Evolutionary conservation across 2,113 vertebrate species (phyloP).

Genomic region (Emydura subglobosa): DNA sequence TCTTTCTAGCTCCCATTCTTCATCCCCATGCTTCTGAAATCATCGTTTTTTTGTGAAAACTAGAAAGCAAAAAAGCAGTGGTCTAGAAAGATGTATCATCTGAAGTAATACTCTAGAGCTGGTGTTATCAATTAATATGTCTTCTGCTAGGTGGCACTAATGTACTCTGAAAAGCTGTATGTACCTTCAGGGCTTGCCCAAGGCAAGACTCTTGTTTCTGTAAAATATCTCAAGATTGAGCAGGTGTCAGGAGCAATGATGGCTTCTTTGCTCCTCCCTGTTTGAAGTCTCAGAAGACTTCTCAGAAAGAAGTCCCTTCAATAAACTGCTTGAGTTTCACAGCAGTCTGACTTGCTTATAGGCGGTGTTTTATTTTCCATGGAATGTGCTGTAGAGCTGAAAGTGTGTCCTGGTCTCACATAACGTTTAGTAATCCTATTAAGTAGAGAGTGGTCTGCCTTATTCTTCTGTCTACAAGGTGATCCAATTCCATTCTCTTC

Average conservation of each 20-base stretch:
- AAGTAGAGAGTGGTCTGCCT: not conserved
- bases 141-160: not conserved
- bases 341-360: not conserved
- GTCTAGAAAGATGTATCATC: not conserved
- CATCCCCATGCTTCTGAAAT: not conserved
- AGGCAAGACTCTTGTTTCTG: not conserved
- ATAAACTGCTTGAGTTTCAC: not conserved
- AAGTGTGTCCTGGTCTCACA: not conserved
- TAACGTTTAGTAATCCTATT: not conserved
- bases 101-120: not conserved
- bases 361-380: not conserved
- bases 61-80: fast-evolving
- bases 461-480: not conserved
- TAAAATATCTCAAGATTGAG: fast-evolving
- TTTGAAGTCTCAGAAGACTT: not conserved
- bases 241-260: not conserved
- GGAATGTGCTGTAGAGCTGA: not conserved
- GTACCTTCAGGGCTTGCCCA: not conserved
- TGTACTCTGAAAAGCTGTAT: not conserved
- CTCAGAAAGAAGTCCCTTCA: not conserved
- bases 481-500: not conserved
- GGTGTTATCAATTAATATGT: not conserved
- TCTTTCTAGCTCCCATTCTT: not conserved
- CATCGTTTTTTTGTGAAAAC: fast-evolving
- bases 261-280: not conserved